These are phyloP conservation scores for Acleris laterana DNA, from an alignment of 2,888 invertebrate species.

Conservation along the genomic window DNA sequence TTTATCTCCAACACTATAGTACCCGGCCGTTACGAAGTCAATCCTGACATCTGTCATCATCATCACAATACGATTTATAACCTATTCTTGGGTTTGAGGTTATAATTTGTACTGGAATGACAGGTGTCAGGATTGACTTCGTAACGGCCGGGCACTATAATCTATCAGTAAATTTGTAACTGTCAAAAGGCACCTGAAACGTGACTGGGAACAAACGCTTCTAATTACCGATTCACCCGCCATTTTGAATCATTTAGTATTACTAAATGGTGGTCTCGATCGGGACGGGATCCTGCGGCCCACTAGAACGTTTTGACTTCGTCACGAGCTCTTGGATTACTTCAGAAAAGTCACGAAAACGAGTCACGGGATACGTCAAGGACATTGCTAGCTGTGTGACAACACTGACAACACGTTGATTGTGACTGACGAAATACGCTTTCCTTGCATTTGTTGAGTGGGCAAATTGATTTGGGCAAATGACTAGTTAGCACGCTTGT, in stretches of 20 bases:
- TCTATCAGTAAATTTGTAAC: slow-evolving; percentile 28
- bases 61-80: no score
- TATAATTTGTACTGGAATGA: no score
- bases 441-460: slow-evolving; percentile 11
- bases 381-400: slow-evolving; percentile 36
- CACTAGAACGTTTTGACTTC: slow-evolving; percentile 44
- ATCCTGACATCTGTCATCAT: no score
- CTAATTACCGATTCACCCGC: slow-evolving; percentile 60
- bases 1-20: slow-evolving; percentile 11
- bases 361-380: slow-evolving; percentile 48
- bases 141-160: no score
- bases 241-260: slow-evolving; percentile 47
- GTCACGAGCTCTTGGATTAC: slow-evolving; percentile 53
- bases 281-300: slow-evolving; percentile 40
- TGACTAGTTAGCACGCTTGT: not conserved
- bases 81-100: no score
- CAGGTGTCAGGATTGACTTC: no score
- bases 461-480: slow-evolving; percentile 13
- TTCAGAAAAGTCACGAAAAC: slow-evolving; percentile 58
- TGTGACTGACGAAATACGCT: slow-evolving; percentile 31
- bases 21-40: no score
- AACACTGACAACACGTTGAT: slow-evolving; percentile 31
- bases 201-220: slow-evolving; percentile 63
- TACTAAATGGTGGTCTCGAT: slow-evolving; percentile 57
- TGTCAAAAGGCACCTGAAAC: slow-evolving; percentile 57